Base-by-base conservation (phyloP, 2,113 vertebrate genomes). In the Leucosticte australis region DNA sequence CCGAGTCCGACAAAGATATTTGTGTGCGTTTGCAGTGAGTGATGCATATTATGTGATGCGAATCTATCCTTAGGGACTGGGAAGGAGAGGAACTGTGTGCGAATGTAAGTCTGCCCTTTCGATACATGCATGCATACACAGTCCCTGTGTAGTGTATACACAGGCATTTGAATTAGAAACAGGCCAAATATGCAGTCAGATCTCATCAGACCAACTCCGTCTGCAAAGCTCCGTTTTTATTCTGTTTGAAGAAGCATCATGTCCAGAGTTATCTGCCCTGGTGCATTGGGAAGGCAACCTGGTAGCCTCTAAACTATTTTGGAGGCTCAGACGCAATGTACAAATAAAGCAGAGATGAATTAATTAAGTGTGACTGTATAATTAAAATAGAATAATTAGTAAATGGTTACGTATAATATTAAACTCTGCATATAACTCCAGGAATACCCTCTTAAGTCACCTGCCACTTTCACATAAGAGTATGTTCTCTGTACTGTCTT, bases 351-450 rank as follows among this genome's bases (percentile, higher is more conserved):
- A 98, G 95, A 97, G 91, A 91, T 97, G 70, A 97, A 97, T 98
- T 97, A 98, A 98, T 98, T 98, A 98, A 96, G 94, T 97, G 95
- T 98, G 97, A 98, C 96, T 95, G 68, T 97, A 96, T 96, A 89
- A 96, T 97, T 97, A 97, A 97, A 97, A 97, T 93, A 98, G 81
- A 91, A 95, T 96, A 97, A 97, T 97, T 95, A 97, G 97, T 78
- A 97, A 98, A 98, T 92, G 94, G 92, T 95, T 95, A 97, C 2
- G 7, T 97, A 96, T 95, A 87, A 70, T 95, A 86, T 94, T 97
- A 96, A 96, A 94, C 89, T 96, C 88, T 91, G 88, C 89, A 81
- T 92, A 93, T 3, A 86, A 95, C 94, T 96, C 77, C 88, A 93
- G 86, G 91, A 94, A 92, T 81, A 91, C 73, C 80, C 77, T 96